phyloP scores from a whole-genome alignment of 1,140 invertebrate genomes.

The Sycophaga agraensis region DNA sequence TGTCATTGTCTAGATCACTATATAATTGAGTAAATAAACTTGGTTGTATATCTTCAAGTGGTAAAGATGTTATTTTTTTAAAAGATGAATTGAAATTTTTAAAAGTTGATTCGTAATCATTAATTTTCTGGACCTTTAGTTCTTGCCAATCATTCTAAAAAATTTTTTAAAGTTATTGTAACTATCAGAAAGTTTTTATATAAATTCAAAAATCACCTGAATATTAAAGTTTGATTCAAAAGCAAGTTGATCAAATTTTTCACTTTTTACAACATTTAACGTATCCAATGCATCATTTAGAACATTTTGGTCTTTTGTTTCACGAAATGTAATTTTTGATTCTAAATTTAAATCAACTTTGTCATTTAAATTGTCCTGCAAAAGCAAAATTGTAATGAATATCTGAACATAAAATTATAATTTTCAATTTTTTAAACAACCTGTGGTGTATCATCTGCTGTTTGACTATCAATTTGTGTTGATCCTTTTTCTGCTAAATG shows the following conservation, averaged over 20 bases:
- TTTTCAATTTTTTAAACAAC: neutral
- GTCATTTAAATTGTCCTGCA: conserved; percentile 8
- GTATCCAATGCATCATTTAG: neutral
- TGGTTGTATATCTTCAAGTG: neutral
- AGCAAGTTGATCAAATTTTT: neutral
- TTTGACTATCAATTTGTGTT: neutral
- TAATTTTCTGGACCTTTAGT: neutral
- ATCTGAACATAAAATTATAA: too few relatives aligned
- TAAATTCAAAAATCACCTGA: neutral
- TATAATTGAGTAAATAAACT: conserved; percentile 1
- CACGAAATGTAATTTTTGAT: neutral
- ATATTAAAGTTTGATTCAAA: neutral
- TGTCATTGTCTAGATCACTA: conserved; percentile 12
- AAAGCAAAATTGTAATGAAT: neutral
- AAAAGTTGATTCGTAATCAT: neutral
- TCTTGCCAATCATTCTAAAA: neutral
- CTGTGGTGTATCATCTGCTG: neutral
- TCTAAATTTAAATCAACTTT: neutral
- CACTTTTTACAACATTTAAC: neutral
- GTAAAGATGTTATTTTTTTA: conserved; percentile 1
- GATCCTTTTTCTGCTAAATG: neutral
- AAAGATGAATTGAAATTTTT: conserved; percentile 11
- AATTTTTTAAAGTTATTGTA: neutral
- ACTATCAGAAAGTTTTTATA: neutral
- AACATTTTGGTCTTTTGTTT: neutral